These are phyloP conservation scores for Oxyura jamaicensis DNA, from an alignment of 2,113 vertebrate genomes.

Conservation along the genomic window DNA sequence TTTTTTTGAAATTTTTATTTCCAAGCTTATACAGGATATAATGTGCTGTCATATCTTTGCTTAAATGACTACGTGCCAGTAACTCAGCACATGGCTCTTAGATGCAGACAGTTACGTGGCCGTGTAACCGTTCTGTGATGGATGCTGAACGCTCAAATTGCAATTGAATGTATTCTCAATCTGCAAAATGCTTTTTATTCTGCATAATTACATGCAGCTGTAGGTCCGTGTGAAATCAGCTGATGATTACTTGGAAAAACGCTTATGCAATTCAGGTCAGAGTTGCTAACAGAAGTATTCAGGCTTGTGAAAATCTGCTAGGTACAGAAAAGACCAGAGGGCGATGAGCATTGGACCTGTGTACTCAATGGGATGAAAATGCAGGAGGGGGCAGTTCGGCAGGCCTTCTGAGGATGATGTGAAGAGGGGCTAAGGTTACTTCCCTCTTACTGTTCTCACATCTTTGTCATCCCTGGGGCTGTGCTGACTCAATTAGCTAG, in stretches of 20 bases:
- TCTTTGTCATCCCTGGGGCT: not conserved
- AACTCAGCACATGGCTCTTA: not conserved
- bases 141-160: not conserved
- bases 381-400: not conserved
- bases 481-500: not conserved
- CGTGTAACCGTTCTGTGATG: accelerated
- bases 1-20: not conserved
- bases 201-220: not conserved
- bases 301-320: not conserved
- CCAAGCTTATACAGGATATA: not conserved
- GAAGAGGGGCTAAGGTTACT: no score
- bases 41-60: not conserved
- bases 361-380: not conserved
- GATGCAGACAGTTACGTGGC: accelerated
- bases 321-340: not conserved
- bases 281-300: not conserved
- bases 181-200: not conserved
- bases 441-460: not conserved
- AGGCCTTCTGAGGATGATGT: no score
- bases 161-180: not conserved
- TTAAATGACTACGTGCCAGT: not conserved
- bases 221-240: not conserved
- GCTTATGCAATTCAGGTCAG: not conserved
- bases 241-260: not conserved
- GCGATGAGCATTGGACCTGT: no score